Evolutionary conservation across 1,140 invertebrate genomes (phyloP).

Genomic region (Panulirus ornatus): DNA sequence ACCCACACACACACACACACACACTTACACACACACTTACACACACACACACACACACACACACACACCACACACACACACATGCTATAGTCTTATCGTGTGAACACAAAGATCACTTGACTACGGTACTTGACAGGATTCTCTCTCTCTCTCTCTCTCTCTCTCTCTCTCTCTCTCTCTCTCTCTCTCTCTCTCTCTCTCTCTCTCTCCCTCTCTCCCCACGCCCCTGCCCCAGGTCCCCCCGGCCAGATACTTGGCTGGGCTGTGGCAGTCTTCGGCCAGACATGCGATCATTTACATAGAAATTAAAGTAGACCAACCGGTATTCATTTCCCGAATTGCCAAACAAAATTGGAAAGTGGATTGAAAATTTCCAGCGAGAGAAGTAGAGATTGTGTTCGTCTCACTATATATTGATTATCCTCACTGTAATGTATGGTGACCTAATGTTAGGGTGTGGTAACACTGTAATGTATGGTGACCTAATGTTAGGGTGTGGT

Average conservation of each 20-base stretch:
- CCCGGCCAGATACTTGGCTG: background rate
- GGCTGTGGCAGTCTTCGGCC: constrained; percentile 6
- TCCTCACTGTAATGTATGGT: background rate
- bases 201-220: background rate
- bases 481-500: too few species aligned
- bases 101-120: background rate
- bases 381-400: background rate
- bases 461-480: background rate
- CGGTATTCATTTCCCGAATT: constrained; percentile 45
- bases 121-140: background rate
- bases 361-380: constrained; percentile 54
- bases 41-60: too few species aligned
- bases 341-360: constrained; percentile 62
- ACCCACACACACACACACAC: background rate
- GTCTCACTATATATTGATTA: background rate
- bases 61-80: too few species aligned
- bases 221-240: background rate
- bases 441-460: background rate
- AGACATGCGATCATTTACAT: constrained; percentile 70
- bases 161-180: background rate
- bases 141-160: background rate
- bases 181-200: background rate
- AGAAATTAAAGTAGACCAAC: constrained; percentile 62
- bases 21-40: background rate
- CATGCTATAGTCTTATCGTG: background rate